Percentiles rank a stretch among this genome's conserved stretches.
Evolutionary conservation across 1,140 invertebrate species (phyloP).

Genomic region (Rhagoletis zephyria): DNA sequence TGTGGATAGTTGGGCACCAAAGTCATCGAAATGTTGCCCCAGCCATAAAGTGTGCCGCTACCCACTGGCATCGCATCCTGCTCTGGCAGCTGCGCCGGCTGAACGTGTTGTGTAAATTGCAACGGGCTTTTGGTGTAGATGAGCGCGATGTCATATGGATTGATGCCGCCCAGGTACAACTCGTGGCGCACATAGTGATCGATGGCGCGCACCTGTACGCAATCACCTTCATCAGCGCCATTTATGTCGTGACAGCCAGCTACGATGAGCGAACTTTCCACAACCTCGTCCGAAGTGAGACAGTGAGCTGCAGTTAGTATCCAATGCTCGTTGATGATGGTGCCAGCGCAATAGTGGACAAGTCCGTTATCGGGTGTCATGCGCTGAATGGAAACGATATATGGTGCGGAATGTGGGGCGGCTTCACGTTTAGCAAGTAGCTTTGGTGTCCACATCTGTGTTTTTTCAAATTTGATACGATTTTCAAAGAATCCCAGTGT

Average conservation of each 20-base stretch:
- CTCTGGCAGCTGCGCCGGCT: conserved; percentile 72
- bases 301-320: conserved; percentile 72
- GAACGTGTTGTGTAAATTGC: conserved; percentile 69
- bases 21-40: conserved; percentile 74
- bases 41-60: conserved; percentile 74
- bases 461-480: conserved; percentile 27
- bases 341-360: conserved; percentile 71
- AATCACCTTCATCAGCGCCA: conserved; percentile 60
- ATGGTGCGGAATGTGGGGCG: conserved; percentile 68
- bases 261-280: conserved; percentile 67
- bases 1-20: conserved; percentile 71
- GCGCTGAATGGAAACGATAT: conserved; percentile 71
- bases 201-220: conserved; percentile 66
- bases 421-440: conserved; percentile 70
- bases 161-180: conserved; percentile 71
- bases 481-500: conserved; percentile 66
- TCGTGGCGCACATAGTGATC: conserved; percentile 68
- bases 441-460: conserved; percentile 67
- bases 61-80: conserved; percentile 73
- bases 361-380: conserved; percentile 66
- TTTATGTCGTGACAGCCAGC: conserved; percentile 70
- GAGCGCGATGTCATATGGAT: conserved; percentile 76
- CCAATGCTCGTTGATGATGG: conserved; percentile 70
- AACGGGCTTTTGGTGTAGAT: conserved; percentile 73
- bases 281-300: conserved; percentile 63